These are phyloP conservation scores for Acropternis orthonyx DNA, from an alignment of 2,797 vertebrate genomes.

Conservation along the genomic window DNA sequence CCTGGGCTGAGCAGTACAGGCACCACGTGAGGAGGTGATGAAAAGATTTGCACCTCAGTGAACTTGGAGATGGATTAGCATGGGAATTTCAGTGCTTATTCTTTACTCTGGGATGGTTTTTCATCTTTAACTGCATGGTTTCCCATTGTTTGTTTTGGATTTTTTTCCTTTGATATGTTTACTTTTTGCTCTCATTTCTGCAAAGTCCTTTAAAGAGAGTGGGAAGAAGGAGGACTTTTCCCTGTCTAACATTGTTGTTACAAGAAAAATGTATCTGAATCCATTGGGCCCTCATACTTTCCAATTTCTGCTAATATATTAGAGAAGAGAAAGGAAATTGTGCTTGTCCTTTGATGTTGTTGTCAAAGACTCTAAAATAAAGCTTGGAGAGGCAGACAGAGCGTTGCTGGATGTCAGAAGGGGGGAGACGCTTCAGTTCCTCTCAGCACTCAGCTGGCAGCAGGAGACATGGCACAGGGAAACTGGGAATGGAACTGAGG, in stretches of 20 bases:
- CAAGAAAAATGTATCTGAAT: slow-evolving; percentile 28
- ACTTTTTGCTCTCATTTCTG: slow-evolving; percentile 29
- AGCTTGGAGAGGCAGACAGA: not conserved
- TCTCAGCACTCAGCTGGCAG: not conserved
- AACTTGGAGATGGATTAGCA: slow-evolving; percentile 52
- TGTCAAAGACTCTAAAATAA: slow-evolving; percentile 44
- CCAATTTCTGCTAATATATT: not conserved
- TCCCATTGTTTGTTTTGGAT: not conserved
- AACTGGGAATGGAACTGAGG: not conserved
- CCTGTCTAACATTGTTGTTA: not conserved
- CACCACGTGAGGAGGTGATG: slow-evolving; percentile 22
- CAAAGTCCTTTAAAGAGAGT: slow-evolving; percentile 38
- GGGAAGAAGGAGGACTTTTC: slow-evolving; percentile 13
- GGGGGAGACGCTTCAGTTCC: not conserved
- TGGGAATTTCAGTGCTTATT: slow-evolving; percentile 33
- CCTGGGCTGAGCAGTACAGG: not conserved
- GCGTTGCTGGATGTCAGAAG: not conserved
- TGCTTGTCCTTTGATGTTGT: slow-evolving; percentile 29
- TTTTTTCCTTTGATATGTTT: not conserved
- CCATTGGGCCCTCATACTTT: not conserved
- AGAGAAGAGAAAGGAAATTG: slow-evolving; percentile 18
- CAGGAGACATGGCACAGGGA: not conserved
- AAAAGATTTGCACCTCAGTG: slow-evolving; percentile 53
- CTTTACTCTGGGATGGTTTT: slow-evolving; percentile 24
- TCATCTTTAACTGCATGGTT: slow-evolving; percentile 53